Base-by-base conservation (phyloP, 2,113 vertebrate species). In the Aspiorhynchus laticeps region DNA sequence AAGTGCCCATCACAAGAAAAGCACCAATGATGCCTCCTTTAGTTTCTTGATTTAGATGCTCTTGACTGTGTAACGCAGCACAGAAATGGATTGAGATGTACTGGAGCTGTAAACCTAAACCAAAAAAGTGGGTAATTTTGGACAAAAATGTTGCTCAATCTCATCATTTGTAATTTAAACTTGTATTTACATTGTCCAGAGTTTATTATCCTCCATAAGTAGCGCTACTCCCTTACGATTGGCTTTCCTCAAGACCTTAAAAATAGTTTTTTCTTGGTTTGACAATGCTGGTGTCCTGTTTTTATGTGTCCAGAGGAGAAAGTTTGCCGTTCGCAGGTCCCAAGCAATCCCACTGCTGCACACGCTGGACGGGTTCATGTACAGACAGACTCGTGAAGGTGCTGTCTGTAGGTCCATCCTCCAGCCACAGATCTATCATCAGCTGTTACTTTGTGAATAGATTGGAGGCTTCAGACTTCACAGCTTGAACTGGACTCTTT, bases 321-420 rank as follows among this genome's bases (percentile, higher is more conserved):
- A 81, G 75, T 92, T 91, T 91, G 81, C 90, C 87, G 88, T 91
- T 91, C 41, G 76, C 91, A 91, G 91, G 91, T 94, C 93, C 92
- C 86, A 93, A 93, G 90, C 93, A 94, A 94, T 94, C 92, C 91
- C 91, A 92, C 89, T 92, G 89, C 91, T 92, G 89, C 89, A 88
- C 88, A 91, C 65, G 86, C 86, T 81, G 82, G 91, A 90, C 87
- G 90, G 83, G 71, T 89, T 90, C 91, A 91, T 88, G 79, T 91
- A 92, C 92, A 75, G 78, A 90, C 88, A 63, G 92, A 80, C 86
- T 87, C 15, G 43, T 82, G 80, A 80, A 51, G 76, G 43, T 78
- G n/a, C 88, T 91, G 90, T 93, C 90, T 93, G 90, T 91, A 67
- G 78, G 88, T 91, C 65, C 51, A 12, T 91, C 89, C 83, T 90